Evolutionary conservation across 1,140 invertebrate genomes (phyloP).

Genomic region (Papilio glaucus): DNA sequence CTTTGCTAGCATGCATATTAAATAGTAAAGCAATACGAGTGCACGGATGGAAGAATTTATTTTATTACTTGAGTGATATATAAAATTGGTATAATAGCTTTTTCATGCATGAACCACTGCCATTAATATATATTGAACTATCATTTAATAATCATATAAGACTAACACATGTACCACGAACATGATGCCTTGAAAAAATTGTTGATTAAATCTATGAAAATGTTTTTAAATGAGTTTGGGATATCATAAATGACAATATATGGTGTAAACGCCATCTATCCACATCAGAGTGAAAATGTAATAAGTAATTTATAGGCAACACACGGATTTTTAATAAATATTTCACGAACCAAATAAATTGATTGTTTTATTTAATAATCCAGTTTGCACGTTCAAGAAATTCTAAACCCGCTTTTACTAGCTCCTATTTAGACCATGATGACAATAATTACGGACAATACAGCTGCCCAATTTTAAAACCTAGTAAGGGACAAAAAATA

Average conservation of each 20-base stretch:
- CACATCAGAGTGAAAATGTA: constrained; percentile 10
- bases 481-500: no score
- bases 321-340: no score
- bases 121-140: not conserved
- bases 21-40: not conserved
- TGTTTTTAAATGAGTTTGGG: constrained; percentile 1
- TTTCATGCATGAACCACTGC: constrained; percentile 11
- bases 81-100: constrained; percentile 1
- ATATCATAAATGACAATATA: constrained; percentile 24
- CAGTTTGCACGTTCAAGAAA: no score
- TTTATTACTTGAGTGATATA: not conserved
- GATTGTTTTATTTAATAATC: not conserved
- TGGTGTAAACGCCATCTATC: not conserved
- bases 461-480: no score
- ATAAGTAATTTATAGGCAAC: constrained; percentile 18
- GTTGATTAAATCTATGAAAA: constrained; percentile 4
- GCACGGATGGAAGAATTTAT: not conserved
- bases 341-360: constrained; percentile 20
- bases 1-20: not conserved
- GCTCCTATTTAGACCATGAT: not conserved
- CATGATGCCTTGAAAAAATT: constrained; percentile 33
- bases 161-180: constrained; percentile 13
- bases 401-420: no score
- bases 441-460: not conserved
- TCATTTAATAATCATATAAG: not conserved